phyloP scores from a whole-genome alignment of 2,797 vertebrate genomes.

The Gadopsis marmoratus region DNA sequence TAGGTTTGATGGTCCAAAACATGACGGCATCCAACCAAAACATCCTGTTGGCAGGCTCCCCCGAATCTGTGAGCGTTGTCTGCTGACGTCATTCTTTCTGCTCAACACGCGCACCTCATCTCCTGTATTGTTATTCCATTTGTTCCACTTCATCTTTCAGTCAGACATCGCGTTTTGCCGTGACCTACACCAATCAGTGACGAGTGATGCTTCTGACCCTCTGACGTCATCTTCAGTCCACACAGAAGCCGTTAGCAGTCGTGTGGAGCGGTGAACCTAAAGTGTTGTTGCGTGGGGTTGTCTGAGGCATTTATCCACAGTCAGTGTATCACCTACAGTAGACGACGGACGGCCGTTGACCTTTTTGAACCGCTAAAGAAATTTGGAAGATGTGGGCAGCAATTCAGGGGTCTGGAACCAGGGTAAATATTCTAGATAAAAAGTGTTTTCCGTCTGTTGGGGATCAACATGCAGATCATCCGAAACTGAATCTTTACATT shows the following conservation, averaged over 20 bases:
- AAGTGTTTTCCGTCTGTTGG: neutral
- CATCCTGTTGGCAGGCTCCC: constrained; percentile 27
- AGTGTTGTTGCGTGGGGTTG: no score
- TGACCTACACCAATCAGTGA: neutral
- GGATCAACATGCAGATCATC: neutral
- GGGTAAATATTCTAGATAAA: neutral
- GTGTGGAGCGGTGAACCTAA: neutral
- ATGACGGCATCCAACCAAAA: constrained; percentile 10
- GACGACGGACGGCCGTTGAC: no score
- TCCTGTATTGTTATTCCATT: neutral
- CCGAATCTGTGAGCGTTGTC: neutral
- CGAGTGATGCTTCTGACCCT: neutral
- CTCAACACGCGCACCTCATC: neutral
- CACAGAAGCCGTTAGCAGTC: neutral
- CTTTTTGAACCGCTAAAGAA: neutral
- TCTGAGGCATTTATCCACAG: no score
- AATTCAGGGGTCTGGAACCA: neutral
- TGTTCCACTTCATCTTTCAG: neutral
- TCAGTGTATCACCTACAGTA: no score
- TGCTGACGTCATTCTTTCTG: constrained; percentile 20
- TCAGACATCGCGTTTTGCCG: neutral
- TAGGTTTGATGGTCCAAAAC: constrained; percentile 2
- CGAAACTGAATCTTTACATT: neutral
- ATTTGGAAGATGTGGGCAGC: no score
- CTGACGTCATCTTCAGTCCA: neutral